Evolutionary conservation across 2,888 invertebrate species (phyloP).

Genomic region (Cryptocheilus praepositus): DNA sequence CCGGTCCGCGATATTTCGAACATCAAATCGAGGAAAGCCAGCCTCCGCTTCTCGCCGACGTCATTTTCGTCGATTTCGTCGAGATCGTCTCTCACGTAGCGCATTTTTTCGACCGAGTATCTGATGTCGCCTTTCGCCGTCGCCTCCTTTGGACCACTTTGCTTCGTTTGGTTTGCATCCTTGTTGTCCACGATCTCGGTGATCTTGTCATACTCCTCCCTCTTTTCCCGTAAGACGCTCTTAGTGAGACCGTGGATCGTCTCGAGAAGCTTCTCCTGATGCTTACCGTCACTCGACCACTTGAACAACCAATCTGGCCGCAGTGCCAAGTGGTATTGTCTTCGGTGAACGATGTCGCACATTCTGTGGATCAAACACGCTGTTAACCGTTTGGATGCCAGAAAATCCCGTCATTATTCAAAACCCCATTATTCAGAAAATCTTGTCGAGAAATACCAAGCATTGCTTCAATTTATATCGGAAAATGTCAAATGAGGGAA

Average conservation of each 20-base stretch:
- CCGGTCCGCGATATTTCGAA: constrained; percentile 87
- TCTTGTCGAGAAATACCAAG: too few species aligned
- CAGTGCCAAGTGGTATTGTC: constrained; percentile 76
- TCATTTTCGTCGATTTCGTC: constrained; percentile 77
- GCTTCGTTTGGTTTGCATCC: constrained; percentile 10
- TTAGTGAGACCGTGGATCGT: constrained; percentile 76
- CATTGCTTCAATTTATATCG: too few species aligned
- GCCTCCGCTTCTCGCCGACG: constrained; percentile 81
- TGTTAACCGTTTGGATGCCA: too few species aligned
- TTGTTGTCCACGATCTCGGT: constrained; percentile 6
- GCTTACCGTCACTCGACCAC: constrained; percentile 73
- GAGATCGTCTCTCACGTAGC: constrained; percentile 70
- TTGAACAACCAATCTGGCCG: constrained; percentile 75
- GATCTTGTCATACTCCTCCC: constrained; percentile 48
- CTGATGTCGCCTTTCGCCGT: background rate
- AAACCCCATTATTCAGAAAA: too few species aligned
- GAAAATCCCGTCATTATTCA: too few species aligned
- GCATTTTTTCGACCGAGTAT: constrained; percentile 52
- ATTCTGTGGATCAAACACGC: constrained; percentile 66
- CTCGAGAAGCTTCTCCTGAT: constrained; percentile 74
- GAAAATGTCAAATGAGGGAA: too few species aligned
- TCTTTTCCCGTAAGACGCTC: constrained; percentile 69
- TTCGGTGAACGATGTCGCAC: constrained; percentile 77
- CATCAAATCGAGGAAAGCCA: constrained; percentile 92
- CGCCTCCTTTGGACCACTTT: background rate